phyloP scores from a whole-genome alignment of 2,888 invertebrate genomes.

The Oscheius myriophilus region DNA sequence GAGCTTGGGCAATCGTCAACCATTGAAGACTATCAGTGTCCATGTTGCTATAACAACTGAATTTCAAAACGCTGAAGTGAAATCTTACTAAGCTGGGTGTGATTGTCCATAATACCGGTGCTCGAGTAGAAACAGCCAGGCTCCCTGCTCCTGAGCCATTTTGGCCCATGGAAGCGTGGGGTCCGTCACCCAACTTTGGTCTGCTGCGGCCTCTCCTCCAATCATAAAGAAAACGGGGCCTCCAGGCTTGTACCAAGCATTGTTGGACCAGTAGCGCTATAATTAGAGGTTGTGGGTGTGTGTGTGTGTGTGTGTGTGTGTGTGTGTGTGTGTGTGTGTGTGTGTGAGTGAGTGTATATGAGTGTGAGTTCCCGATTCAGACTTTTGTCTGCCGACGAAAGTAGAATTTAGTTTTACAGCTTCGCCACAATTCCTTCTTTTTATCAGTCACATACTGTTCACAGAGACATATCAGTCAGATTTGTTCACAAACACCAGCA shows the following conservation, averaged over 20 bases:
- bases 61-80: no score
- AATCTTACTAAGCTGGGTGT: slow-evolving; percentile 79
- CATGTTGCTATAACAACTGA: slow-evolving; percentile 36
- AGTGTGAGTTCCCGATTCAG: no score
- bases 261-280: slow-evolving; percentile 85
- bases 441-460: no score
- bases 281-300: no score
- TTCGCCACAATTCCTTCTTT: no score
- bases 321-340: no score
- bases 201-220: slow-evolving; percentile 88
- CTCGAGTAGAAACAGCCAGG: slow-evolving; percentile 86
- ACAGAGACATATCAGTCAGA: no score
- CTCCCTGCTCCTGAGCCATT: slow-evolving; percentile 80
- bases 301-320: no score
- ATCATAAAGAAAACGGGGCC: slow-evolving; percentile 94
- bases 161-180: slow-evolving; percentile 69
- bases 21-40: slow-evolving; percentile 78
- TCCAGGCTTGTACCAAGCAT: slow-evolving; percentile 79
- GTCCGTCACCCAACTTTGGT: slow-evolving; percentile 70
- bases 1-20: slow-evolving; percentile 77
- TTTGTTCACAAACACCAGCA: no score
- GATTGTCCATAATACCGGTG: slow-evolving; percentile 94
- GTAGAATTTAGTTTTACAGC: no score
- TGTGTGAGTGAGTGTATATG: no score
- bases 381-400: no score